Base-by-base conservation (phyloP, 2,888 invertebrate species). In the Hipparchia sbordonii region DNA sequence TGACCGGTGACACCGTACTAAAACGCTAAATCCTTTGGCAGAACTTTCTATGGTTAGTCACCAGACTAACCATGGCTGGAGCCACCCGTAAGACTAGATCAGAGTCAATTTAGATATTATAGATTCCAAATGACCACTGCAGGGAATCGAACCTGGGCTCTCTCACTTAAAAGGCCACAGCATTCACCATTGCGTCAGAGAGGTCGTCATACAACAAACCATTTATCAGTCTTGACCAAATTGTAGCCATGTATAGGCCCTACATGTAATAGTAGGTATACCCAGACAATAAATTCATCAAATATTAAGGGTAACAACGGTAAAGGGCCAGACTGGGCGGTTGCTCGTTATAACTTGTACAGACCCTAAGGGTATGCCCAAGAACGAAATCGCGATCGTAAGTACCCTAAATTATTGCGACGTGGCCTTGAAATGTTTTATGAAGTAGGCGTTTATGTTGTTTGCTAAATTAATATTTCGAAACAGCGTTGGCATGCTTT, bases 331-430 rank as follows among this genome's bases (percentile, higher is more conserved):
- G 46, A 57, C 62, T 57, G 63, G 46, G 70, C 63, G 57, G 71
- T 71, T 70, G 54, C 52, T 67, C 67, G 59, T 73, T 73, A 67
- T 59, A 71, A 73, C 65, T 69, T 65, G 60, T 70, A 70, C 45
- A 48, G 6, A 48, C 68, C 69, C 56, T 59, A 9, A 71, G 69
- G 67, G 52, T 62, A 54, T 57, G 46, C 66, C 69, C 51, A 60
- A n/a, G 48, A 51, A 62, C 70, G 62, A 33, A 33, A 48, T 54
- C 48, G 45, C 56, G 71, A 66, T 57, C 71, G 69, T 23, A 23
- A n/a, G 10, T 12, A 10, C 23, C 23, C 2, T 63, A 61, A 52
- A 65, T 57, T 51, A 65, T 65, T 48, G 59, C 23, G 57, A 60
- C 12, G 68, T 46, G 51, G 59, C 68, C 48, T 59, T 68, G 60